Percentiles rank a stretch among this genome's conserved stretches.
phyloP scores from a whole-genome alignment of 2,113 vertebrate species.

The Oncorhynchus keta region DNA sequence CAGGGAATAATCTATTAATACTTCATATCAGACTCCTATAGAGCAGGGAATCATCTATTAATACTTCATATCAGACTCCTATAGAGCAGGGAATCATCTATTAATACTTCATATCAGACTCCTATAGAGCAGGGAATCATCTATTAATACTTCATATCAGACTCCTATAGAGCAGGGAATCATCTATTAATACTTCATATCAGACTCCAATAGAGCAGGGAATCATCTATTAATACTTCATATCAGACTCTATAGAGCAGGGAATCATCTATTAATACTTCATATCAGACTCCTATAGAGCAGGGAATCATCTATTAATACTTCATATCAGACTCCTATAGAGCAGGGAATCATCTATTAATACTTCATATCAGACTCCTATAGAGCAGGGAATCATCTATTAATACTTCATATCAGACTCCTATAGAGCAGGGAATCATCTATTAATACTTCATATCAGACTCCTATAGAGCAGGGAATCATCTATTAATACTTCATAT shows the following conservation, averaged over 20 bases:
- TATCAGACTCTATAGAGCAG: constrained; percentile 79
- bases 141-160: too few relatives aligned
- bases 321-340: too few relatives aligned
- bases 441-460: too few relatives aligned
- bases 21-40: constrained; percentile 36
- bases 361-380: too few relatives aligned
- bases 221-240: constrained; percentile 77
- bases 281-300: constrained; percentile 80
- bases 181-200: too few relatives aligned
- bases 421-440: constrained; percentile 63
- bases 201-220: constrained; percentile 49
- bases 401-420: constrained; percentile 79
- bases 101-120: constrained; percentile 79
- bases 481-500: too few relatives aligned
- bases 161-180: too few relatives aligned
- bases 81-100: constrained; percentile 72
- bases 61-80: constrained; percentile 78
- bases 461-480: too few relatives aligned
- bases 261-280: constrained; percentile 67
- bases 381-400: constrained; percentile 14
- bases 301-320: constrained; percentile 14
- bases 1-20: too few relatives aligned
- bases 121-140: constrained; percentile 67
- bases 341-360: too few relatives aligned
- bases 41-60: constrained; percentile 67